Conservation (phyloP, 1,140 invertebrate genomes). For the Caenorhabditis remanei region DNA sequence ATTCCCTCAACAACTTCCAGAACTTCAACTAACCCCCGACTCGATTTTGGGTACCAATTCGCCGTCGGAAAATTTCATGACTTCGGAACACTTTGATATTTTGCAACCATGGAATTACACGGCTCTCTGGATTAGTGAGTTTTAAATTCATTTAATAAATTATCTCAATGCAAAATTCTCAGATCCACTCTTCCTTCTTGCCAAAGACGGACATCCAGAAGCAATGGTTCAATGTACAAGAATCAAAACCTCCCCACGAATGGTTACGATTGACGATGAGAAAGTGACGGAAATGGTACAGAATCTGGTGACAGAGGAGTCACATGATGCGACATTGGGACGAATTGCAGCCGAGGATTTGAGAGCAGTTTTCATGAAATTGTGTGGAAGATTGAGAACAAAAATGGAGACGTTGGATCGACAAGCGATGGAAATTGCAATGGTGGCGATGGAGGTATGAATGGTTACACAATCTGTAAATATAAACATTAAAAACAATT, state of each 20-base stretch:
- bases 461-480: no score
- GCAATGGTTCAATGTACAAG: neutral
- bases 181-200: conserved; percentile 62
- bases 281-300: conserved; percentile 55
- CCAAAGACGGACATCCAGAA: conserved; percentile 58
- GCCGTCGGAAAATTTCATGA: conserved; percentile 73
- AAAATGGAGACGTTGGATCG: conserved; percentile 45
- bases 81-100: conserved; percentile 70
- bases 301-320: conserved; percentile 27
- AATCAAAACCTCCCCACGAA: conserved; percentile 57
- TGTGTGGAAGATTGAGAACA: conserved; percentile 15
- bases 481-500: neutral
- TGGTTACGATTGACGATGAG: conserved; percentile 64
- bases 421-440: conserved; percentile 57
- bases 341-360: conserved; percentile 57
- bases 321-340: neutral
- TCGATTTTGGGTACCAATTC: conserved; percentile 75
- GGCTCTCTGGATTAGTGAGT: conserved; percentile 74
- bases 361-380: conserved; percentile 61
- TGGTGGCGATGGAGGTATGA: conserved; percentile 31
- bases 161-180: neutral
- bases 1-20: conserved; percentile 75
- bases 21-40: conserved; percentile 70
- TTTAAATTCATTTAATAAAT: neutral
- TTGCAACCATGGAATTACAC: conserved; percentile 68